Conservation (phyloP, 2,888 invertebrate species). For the Poecilus cupreus region DNA sequence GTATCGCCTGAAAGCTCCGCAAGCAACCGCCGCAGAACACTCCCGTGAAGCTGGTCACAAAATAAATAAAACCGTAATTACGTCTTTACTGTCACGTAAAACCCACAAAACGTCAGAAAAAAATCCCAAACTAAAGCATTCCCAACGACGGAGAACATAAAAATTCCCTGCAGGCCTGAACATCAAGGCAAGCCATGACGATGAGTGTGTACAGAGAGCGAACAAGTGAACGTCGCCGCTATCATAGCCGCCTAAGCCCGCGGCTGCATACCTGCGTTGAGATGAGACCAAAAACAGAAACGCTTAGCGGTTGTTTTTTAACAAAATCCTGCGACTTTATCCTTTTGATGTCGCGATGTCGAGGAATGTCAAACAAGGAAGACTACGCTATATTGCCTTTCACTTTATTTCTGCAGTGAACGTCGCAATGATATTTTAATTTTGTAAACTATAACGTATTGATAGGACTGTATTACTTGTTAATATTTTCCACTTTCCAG, state of each 20-base stretch:
- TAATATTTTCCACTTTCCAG: too few relatives aligned
- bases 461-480: too few relatives aligned
- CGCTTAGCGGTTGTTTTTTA: slow-evolving; percentile 42
- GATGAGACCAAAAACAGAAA: slow-evolving; percentile 37
- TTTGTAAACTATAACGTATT: too few relatives aligned
- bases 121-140: slow-evolving; percentile 11
- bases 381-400: neutral
- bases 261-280: neutral
- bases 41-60: slow-evolving; percentile 17
- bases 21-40: neutral
- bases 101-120: slow-evolving; percentile 9
- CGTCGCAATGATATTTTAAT: too few relatives aligned
- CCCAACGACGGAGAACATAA: neutral
- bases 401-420: neutral
- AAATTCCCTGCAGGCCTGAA: slow-evolving; percentile 16
- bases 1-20: neutral
- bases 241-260: slow-evolving; percentile 1
- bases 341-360: slow-evolving; percentile 43
- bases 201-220: slow-evolving; percentile 14
- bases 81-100: slow-evolving; percentile 21
- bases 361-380: slow-evolving; percentile 27
- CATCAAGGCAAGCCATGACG: neutral
- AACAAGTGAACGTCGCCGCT: slow-evolving; percentile 26
- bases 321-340: slow-evolving; percentile 23
- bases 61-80: slow-evolving; percentile 38